A percentile compares a stretch with the other conserved stretches of the same genome.
Conservation (phyloP, 1,140 invertebrate species). For the Apocrypta bakeri region DNA sequence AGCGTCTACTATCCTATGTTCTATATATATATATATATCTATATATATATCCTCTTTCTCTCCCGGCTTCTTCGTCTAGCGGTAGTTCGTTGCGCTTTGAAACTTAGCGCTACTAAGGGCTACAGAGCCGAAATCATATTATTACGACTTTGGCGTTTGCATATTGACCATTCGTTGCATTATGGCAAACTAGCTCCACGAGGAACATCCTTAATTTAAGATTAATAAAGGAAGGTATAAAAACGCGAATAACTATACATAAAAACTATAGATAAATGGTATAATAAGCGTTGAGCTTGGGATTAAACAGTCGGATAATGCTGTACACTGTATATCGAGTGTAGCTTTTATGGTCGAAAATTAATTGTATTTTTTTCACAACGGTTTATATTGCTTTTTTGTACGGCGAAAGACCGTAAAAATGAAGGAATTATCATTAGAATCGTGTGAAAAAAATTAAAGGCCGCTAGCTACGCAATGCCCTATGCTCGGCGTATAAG, state of each 20-base stretch:
- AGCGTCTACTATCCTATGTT: neutral
- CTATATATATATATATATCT: too few relatives aligned
- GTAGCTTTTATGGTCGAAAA: too few relatives aligned
- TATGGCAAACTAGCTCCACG: slow-evolving; percentile 31
- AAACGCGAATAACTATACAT: slow-evolving; percentile 6
- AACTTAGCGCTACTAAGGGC: neutral
- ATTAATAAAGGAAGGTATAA: slow-evolving; percentile 25
- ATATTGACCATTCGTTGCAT: slow-evolving; percentile 46
- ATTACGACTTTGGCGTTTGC: slow-evolving; percentile 42
- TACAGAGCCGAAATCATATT: slow-evolving; percentile 31
- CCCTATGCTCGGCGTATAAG: neutral
- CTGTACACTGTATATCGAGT: too few relatives aligned
- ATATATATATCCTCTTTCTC: too few relatives aligned
- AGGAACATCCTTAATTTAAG: slow-evolving; percentile 28
- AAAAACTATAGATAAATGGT: too few relatives aligned
- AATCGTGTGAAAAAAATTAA: slow-evolving; percentile 2
- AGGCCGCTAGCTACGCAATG: neutral
- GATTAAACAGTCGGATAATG: too few relatives aligned
- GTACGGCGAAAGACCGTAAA: neutral
- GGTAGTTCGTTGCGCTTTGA: neutral
- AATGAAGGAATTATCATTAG: slow-evolving; percentile 1
- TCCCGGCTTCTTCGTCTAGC: neutral
- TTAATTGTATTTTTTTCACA: too few relatives aligned
- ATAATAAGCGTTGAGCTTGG: too few relatives aligned
- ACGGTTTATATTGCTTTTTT: too few relatives aligned